Evolutionary conservation across 2,888 invertebrate species (phyloP), one percentile per base, ranked within the genome.

Genomic region (Drepana falcataria): DNA sequence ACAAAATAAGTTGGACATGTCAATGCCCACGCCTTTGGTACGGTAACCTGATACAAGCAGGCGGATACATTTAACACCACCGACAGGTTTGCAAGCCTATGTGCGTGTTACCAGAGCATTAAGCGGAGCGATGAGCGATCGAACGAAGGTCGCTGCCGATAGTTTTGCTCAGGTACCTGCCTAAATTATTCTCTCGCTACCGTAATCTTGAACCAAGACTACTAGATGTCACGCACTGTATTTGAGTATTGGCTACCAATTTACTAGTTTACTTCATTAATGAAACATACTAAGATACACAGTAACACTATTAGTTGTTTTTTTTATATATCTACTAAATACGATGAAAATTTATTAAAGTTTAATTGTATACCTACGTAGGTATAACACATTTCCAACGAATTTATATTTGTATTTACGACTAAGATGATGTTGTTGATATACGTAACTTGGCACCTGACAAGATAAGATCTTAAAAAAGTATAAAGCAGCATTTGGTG

Each of bases 11-110:
- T 83, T 77, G 79, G 81, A 87, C 87, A 87, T 85, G 89, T 87
- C 90, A 86, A 88, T 91, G 91, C 91, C 90, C 89, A 91, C 91
- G 91, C 91, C 87, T 90, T 85, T 79, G 78, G 80, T 81, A 86
- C 80, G 77, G 91, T 88, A 91, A 91, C 88, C 77, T 74, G 91
- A 91, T 89, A 89, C 83, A 79, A 81, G 76, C 81, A 77, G 81
- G 80, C 85, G 85, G 86, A 87, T 87, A 88, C 90, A 84, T 88
- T 89, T 89, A 88, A 89, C 90, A 87, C 89, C 76, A 77, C 66
- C 62, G 77, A 80, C 81, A 84, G 85, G 75, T 77, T 79, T 56
- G 79, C 79, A 71, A 77, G 79, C 75, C 71, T 72, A 68, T 63
- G 71, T 61, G 81, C 77, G 77, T 77, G 80, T 56, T 70, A 55